phyloP scores from a whole-genome alignment of 2,113 vertebrate species.

The Corvus hawaiiensis region DNA sequence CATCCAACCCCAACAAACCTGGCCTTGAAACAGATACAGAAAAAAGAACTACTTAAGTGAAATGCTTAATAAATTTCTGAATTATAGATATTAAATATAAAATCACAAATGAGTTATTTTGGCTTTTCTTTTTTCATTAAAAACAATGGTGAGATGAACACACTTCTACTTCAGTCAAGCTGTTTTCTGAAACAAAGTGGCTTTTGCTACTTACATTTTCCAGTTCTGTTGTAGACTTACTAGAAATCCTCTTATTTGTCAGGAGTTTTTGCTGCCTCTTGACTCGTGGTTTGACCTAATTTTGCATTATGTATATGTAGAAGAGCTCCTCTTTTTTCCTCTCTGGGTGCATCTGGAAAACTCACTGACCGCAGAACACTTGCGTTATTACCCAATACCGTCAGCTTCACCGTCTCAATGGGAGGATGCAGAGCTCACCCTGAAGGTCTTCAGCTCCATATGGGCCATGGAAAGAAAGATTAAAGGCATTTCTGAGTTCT shows the following conservation, averaged over 20 bases:
- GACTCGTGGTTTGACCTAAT: neutral
- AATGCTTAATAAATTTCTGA: neutral
- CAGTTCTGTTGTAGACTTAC: neutral
- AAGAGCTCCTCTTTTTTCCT: neutral
- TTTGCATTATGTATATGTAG: neutral
- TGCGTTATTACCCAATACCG: accelerated
- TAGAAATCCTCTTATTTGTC: neutral
- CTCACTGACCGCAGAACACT: neutral
- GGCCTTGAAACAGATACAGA: neutral
- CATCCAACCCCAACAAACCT: neutral
- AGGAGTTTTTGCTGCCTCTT: neutral
- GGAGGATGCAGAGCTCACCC: neutral
- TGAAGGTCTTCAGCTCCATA: neutral
- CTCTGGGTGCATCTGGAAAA: neutral
- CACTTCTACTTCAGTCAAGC: neutral
- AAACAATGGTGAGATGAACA: neutral
- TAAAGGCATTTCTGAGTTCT: neutral
- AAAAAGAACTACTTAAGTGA: neutral
- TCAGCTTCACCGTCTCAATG: neutral
- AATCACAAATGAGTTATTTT: neutral
- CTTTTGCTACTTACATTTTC: neutral
- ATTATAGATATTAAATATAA: neutral
- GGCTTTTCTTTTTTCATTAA: neutral
- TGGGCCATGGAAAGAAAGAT: neutral
- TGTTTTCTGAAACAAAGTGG: neutral